Evolutionary conservation across 2,888 invertebrate genomes (phyloP).

Genomic region (Apodemia hepburni): DNA sequence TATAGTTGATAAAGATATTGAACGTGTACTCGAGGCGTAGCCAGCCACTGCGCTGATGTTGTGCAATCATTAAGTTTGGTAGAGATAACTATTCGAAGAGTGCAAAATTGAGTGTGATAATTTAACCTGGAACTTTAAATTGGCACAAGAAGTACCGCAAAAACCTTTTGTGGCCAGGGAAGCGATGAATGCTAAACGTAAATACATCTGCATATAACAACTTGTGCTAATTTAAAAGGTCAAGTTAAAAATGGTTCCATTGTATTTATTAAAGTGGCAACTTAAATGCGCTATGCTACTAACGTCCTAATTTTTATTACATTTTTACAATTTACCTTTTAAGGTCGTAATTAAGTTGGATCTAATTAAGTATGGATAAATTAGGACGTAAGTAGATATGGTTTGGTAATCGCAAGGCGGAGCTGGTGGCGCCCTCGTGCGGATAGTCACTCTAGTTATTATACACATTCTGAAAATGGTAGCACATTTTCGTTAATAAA

Average conservation of each 20-base stretch:
- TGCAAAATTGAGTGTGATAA: constrained; percentile 11
- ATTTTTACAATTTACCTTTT: neutral
- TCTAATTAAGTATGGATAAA: neutral
- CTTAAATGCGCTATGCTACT: constrained; percentile 2
- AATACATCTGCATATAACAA: neutral
- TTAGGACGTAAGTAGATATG: constrained; percentile 4
- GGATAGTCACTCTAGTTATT: constrained; percentile 72
- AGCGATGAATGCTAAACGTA: neutral
- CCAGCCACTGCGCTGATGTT: constrained; percentile 41
- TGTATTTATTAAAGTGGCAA: neutral
- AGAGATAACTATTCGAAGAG: constrained; percentile 38
- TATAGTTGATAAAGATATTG: constrained; percentile 45
- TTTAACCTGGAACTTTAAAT: neutral
- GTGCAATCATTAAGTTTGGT: constrained; percentile 56
- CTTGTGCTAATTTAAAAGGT: neutral
- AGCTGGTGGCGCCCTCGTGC: constrained; percentile 37
- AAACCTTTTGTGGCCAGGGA: neutral
- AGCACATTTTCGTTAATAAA: constrained; percentile 73
- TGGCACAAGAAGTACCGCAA: neutral
- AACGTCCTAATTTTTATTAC: constrained; percentile 4
- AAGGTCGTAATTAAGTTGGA: neutral
- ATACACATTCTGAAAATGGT: constrained; percentile 72
- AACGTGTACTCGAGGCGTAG: constrained; percentile 44
- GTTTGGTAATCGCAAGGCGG: constrained; percentile 23
- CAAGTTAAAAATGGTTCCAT: constrained; percentile 9